A percentile compares a stretch with the other conserved stretches of the same genome.
These are phyloP conservation scores for Melanargia galathea DNA, from an alignment of 2,888 invertebrate genomes.

Conservation along the genomic window DNA sequence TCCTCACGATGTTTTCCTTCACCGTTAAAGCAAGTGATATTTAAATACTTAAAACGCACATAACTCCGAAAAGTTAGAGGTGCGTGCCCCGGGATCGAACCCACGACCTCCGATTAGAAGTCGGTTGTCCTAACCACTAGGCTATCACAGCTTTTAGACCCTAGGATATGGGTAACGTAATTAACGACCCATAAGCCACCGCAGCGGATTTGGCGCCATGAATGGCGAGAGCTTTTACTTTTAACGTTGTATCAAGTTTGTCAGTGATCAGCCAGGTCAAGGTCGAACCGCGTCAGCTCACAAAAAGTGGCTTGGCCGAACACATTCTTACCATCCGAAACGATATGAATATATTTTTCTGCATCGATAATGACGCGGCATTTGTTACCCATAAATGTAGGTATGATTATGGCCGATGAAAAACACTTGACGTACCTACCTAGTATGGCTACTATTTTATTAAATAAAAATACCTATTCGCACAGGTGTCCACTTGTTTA, in stretches of 20 bases:
- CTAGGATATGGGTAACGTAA: background rate
- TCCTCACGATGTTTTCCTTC: too few species aligned
- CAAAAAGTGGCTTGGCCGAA: conserved; percentile 65
- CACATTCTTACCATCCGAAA: conserved; percentile 59
- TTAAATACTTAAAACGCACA: too few species aligned
- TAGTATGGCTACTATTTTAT: too few species aligned
- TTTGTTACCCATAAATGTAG: conserved; percentile 39
- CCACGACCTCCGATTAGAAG: too few species aligned
- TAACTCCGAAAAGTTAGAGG: too few species aligned
- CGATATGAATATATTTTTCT: conserved; percentile 63
- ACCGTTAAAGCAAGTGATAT: too few species aligned
- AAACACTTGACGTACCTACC: too few species aligned
- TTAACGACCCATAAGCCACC: conserved; percentile 1
- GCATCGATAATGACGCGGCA: conserved; percentile 38
- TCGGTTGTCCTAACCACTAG: too few species aligned
- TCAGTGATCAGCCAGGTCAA: conserved; percentile 65
- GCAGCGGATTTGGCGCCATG: conserved; percentile 24
- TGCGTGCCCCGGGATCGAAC: too few species aligned
- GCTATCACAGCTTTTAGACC: too few species aligned
- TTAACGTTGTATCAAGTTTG: conserved; percentile 68
- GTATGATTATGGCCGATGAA: conserved; percentile 44
- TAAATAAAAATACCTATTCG: conserved; percentile 31
- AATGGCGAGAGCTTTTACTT: conserved; percentile 75
- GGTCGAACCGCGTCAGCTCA: conserved; percentile 58
- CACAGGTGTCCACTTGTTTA: conserved; percentile 56